Percentiles rank a stretch among this genome's conserved stretches.
Evolutionary conservation across 1,140 invertebrate genomes (phyloP).

Genomic region (Pseudobourletiella spinata): DNA sequence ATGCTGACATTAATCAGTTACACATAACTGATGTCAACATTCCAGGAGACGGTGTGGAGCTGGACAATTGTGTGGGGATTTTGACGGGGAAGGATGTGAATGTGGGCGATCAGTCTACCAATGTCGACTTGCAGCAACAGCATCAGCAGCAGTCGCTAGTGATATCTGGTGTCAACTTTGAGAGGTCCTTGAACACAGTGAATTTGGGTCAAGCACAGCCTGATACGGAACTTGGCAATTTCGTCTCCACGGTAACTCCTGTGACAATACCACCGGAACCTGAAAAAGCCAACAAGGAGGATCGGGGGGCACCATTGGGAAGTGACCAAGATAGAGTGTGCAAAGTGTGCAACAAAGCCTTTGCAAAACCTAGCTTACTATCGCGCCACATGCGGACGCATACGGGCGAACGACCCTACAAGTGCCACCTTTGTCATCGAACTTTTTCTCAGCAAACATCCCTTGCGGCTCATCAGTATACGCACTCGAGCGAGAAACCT

Average conservation of each 20-base stretch:
- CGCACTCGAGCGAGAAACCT: slow-evolving; percentile 52
- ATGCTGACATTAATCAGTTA: too few relatives aligned
- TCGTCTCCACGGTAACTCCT: neutral
- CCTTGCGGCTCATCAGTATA: slow-evolving; percentile 49
- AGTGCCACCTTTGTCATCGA: slow-evolving; percentile 52
- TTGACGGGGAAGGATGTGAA: slow-evolving; percentile 14
- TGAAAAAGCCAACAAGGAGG: neutral
- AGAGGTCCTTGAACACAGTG: neutral
- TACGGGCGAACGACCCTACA: slow-evolving; percentile 41
- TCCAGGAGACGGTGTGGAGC: neutral
- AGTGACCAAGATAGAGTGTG: slow-evolving; percentile 32
- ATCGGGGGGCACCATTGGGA: neutral
- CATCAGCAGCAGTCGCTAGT: too few relatives aligned
- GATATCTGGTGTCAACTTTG: neutral
- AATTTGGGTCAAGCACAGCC: neutral
- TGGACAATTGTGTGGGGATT: neutral
- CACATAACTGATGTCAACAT: neutral
- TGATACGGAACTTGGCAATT: neutral
- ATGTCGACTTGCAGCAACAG: too few relatives aligned
- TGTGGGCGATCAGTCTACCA: neutral
- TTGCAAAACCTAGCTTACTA: slow-evolving; percentile 33
- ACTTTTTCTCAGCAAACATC: slow-evolving; percentile 47
- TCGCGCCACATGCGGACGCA: slow-evolving; percentile 35
- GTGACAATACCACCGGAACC: neutral
- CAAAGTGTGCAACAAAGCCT: slow-evolving; percentile 34